phyloP scores from a whole-genome alignment of 1,140 invertebrate genomes.

The Cydia splendana region DNA sequence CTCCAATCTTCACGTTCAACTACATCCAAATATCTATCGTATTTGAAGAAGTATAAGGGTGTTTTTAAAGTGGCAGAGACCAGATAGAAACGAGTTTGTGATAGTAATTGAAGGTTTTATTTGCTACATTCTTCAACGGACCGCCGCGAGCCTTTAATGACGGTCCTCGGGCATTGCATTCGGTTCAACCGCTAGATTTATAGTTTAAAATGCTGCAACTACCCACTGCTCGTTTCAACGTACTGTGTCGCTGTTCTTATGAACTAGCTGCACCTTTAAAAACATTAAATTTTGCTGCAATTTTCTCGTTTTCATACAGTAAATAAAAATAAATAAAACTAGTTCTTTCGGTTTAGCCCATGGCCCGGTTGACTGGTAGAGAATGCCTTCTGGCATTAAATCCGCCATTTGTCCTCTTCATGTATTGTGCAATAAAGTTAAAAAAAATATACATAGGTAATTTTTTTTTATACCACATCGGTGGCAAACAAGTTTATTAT shows the following conservation, averaged over 20 bases:
- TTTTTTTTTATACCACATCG: no score
- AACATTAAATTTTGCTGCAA: neutral
- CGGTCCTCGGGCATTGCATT: constrained; percentile 12
- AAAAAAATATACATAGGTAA: no score
- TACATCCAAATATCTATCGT: neutral
- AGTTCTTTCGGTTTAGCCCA: no score
- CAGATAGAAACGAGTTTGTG: neutral
- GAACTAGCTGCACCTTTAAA: neutral
- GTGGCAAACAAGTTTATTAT: no score
- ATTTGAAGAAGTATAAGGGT: neutral
- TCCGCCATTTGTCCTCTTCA: no score
- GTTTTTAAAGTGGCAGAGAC: neutral
- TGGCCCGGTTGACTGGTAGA: no score
- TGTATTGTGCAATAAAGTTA: no score
- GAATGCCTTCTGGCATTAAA: no score
- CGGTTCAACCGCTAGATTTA: constrained; percentile 19
- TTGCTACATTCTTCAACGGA: constrained; percentile 6
- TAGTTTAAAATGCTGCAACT: constrained; percentile 19
- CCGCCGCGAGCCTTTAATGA: constrained; percentile 25
- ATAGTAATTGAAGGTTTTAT: constrained; percentile 5
- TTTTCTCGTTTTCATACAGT: neutral
- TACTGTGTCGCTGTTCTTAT: neutral
- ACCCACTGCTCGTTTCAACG: neutral
- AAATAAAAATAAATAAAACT: no score
- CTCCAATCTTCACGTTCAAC: neutral